Evolutionary conservation across 2,113 vertebrate genomes (phyloP).

Genomic region (Hymenochirus boettgeri): DNA sequence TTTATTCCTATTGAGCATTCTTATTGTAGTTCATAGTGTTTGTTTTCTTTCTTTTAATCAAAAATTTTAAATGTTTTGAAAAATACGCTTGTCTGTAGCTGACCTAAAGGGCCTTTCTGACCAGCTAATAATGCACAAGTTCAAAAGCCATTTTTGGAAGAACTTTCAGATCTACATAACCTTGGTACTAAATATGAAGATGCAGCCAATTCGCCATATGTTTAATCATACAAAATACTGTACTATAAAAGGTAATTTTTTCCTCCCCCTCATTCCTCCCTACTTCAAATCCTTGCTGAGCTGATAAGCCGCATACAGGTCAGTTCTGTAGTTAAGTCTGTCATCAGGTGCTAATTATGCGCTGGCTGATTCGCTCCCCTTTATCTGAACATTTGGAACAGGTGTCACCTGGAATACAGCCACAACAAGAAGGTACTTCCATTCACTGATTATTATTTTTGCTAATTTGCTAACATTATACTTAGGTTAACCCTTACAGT

Average conservation of each 20-base stretch:
- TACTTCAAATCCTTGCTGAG: slow-evolving; percentile 1
- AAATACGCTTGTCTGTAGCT: no score
- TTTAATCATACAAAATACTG: no score
- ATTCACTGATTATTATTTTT: slow-evolving; percentile 14
- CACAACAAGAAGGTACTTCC: slow-evolving; percentile 33
- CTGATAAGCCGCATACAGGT: slow-evolving; percentile 35
- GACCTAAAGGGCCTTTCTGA: no score
- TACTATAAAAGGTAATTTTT: no score
- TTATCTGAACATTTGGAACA: slow-evolving; percentile 43
- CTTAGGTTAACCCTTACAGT: slow-evolving; percentile 22
- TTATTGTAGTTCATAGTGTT: no score
- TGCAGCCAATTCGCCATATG: not conserved
- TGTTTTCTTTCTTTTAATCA: no score
- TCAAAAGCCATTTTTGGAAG: no score
- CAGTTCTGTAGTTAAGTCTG: slow-evolving; percentile 41
- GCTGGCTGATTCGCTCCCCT: slow-evolving; percentile 33
- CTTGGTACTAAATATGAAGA: not conserved
- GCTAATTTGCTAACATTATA: not conserved
- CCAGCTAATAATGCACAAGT: no score
- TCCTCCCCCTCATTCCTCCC: slow-evolving; percentile 12
- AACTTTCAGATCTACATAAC: no score
- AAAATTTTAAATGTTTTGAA: no score
- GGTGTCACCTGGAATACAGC: slow-evolving; percentile 41
- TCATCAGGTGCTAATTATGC: slow-evolving; percentile 42
- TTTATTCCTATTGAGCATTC: no score